Evolutionary conservation across 2,888 invertebrate genomes (phyloP).

Genomic region (Griposia aprilina): DNA sequence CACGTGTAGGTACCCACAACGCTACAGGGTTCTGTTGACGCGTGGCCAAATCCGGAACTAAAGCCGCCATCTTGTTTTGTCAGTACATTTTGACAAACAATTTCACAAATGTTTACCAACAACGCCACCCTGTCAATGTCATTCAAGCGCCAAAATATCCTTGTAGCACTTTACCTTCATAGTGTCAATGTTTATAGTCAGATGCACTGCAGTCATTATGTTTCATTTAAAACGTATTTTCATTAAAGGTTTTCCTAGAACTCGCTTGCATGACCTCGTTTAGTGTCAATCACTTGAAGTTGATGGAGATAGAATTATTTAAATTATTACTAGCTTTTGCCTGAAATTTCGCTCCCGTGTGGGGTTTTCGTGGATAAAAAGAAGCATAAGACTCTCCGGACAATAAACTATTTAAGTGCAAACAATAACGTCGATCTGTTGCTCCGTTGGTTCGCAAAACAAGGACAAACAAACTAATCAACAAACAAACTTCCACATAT

Average conservation of each 20-base stretch:
- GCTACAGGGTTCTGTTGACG: no score
- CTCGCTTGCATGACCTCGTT: constrained; percentile 2
- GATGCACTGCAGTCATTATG: constrained; percentile 6
- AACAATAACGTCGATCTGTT: neutral
- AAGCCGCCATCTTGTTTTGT: neutral
- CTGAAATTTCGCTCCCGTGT: neutral
- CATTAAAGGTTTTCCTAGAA: constrained; percentile 23
- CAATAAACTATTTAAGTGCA: neutral
- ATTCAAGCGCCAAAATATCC: neutral
- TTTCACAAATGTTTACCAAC: neutral
- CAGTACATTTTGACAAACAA: no score
- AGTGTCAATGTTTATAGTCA: no score
- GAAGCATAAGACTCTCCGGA: no score
- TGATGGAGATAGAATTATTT: neutral
- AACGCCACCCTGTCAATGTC: no score
- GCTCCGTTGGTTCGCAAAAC: neutral
- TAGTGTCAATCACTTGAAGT: neutral
- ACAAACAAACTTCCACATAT: neutral
- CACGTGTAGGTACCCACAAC: neutral
- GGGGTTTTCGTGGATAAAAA: no score
- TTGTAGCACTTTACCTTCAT: neutral
- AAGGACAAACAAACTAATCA: neutral
- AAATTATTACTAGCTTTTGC: neutral
- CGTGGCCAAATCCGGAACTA: no score
- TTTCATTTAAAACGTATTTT: constrained; percentile 21